Evolutionary conservation across 2,113 vertebrate species (phyloP).

Genomic region (Xenus cinereus): DNA sequence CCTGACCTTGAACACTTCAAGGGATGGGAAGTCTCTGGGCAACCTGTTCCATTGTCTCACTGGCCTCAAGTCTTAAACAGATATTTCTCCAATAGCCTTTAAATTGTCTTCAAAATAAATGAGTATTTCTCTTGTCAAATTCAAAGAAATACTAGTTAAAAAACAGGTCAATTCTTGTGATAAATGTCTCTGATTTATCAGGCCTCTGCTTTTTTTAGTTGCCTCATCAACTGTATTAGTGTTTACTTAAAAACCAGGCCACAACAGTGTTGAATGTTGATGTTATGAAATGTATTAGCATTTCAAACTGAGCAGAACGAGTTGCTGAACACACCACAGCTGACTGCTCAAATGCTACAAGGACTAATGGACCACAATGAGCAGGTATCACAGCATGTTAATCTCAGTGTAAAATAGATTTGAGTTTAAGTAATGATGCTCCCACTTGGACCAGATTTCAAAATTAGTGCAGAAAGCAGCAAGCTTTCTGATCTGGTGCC

Average conservation of each 20-base stretch:
- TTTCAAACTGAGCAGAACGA: not conserved
- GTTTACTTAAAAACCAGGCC: not conserved
- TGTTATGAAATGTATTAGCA: not conserved
- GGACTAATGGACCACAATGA: slow-evolving; percentile 11
- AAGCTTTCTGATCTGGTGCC: slow-evolving; percentile 47
- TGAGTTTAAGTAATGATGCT: slow-evolving; percentile 50
- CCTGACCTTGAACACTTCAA: not conserved
- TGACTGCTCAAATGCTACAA: not conserved
- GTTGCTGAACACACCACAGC: not conserved
- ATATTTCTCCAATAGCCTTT: not conserved
- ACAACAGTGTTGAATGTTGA: not conserved
- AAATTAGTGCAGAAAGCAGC: slow-evolving; percentile 43
- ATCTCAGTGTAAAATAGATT: slow-evolving; percentile 44
- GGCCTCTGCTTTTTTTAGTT: not conserved
- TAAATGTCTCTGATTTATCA: not conserved
- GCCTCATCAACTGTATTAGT: not conserved
- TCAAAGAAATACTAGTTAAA: not conserved
- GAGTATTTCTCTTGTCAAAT: not conserved
- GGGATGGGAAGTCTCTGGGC: not conserved
- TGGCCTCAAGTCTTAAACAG: not conserved
- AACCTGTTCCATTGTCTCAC: not conserved
- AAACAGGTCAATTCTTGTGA: fast-evolving
- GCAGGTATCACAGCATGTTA: slow-evolving; percentile 41
- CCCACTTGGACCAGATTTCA: slow-evolving; percentile 15
- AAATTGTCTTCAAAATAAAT: not conserved